These are phyloP conservation scores for Epsilonema sp. DNA, from an alignment of 2,888 invertebrate genomes.

Conservation along the genomic window DNA sequence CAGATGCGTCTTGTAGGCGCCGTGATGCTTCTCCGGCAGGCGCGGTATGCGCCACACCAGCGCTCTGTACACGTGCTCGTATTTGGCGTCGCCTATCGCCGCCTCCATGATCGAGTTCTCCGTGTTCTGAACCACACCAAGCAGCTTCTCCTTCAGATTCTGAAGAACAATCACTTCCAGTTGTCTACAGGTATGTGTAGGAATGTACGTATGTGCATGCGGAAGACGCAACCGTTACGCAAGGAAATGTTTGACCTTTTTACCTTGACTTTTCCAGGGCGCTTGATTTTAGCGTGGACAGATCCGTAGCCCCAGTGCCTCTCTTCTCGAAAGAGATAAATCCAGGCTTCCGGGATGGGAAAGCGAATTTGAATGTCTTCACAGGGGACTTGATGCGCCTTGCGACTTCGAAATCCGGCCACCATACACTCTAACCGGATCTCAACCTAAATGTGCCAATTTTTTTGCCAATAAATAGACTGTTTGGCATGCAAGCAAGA, in stretches of 20 bases:
- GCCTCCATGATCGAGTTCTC: conserved; percentile 83
- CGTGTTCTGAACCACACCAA: conserved; percentile 65
- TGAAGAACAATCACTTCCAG: too few species aligned
- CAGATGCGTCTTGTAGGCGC: conserved; percentile 92
- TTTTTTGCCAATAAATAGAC: too few species aligned
- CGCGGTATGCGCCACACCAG: conserved; percentile 96
- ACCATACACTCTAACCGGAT: conserved; percentile 82
- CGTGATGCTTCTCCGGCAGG: conserved; percentile 94
- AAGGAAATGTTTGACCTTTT: too few species aligned
- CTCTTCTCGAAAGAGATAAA: conserved; percentile 91
- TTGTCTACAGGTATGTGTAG: too few species aligned
- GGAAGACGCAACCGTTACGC: too few species aligned
- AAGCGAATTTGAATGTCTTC: conserved; percentile 78
- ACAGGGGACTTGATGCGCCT: conserved; percentile 74
- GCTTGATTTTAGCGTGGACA: conserved; percentile 61
- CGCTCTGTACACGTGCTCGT: conserved; percentile 81
- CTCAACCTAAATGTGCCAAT: conserved; percentile 62
- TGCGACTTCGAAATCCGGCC: conserved; percentile 84
- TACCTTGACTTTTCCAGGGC: conserved; percentile 40
- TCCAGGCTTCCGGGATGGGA: conserved; percentile 98
- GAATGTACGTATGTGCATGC: too few species aligned
- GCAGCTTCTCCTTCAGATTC: conserved; percentile 27
- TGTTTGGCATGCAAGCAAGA: too few species aligned
- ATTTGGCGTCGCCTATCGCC: conserved; percentile 83
- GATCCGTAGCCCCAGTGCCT: conserved; percentile 75